Base-by-base conservation (phyloP, 2,113 vertebrate genomes). In the Agelaius tricolor region DNA sequence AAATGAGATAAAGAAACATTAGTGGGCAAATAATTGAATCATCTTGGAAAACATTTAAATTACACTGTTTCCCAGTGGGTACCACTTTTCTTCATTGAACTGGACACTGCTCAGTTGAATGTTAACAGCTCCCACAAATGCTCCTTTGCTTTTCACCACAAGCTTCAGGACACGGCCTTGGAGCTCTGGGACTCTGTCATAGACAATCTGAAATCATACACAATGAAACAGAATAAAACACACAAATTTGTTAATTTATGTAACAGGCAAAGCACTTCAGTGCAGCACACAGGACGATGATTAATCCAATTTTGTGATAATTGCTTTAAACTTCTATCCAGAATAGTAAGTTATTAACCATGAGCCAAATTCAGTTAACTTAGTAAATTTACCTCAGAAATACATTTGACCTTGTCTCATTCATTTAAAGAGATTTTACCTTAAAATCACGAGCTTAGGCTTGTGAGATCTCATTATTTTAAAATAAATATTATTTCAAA, bases 21-120 rank as follows among this genome's bases (percentile, higher is more conserved):
- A 86, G 72, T 63, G 73, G 89, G 92, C 65, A 89, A 96, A 94
- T 85, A 96, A 95, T 80, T 52, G 82, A 59, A 87, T 90, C 55
- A 49, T 88, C 87, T 71, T 49, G 35, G 68, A 71, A 55, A 85
- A 47, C 72, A 85, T 89, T 98, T 96, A 99, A 79, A 98, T 87
- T 11, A 97, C 62, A 86, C 96, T 97, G 93, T 98, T 98, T 86
- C 98, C 98, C 13, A 99, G 92, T 9, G 84, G 95, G 92, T 98
- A 99, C 98, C 98, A 99, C 58, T 92, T 97, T 76, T 98, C 98
- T 95, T 98, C 97, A 82, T 98, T 96, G 30, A 99, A 95, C 33
- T 79, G 69, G 72, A 98, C 80, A 6, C 93, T 90, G 39, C 96
- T 97, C 95, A 99, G 97, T 35, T 85, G 97, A 57, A 99, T 98